Conservation (phyloP, 2,797 vertebrate species). For the Capromys pilorides region DNA sequence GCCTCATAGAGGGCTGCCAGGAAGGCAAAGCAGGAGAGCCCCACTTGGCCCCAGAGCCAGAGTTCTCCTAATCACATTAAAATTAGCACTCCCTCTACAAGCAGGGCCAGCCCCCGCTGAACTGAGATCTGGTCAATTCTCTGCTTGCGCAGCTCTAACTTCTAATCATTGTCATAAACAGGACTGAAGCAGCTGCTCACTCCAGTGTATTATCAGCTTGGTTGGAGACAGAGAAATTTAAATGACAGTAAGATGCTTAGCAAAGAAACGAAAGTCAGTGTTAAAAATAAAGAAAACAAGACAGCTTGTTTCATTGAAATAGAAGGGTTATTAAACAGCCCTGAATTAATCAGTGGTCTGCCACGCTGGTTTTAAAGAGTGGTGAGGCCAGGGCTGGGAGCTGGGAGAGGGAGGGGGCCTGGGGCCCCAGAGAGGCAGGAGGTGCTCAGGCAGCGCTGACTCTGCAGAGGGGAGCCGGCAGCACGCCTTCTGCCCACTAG, state of each 20-base stretch:
- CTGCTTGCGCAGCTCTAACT: constrained; percentile 46
- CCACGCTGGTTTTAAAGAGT: constrained; percentile 81
- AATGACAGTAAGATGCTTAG: constrained; percentile 87
- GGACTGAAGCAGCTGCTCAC: constrained; percentile 82
- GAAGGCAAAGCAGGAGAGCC: constrained; percentile 36
- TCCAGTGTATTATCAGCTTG: constrained; percentile 80
- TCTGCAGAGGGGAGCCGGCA: not conserved
- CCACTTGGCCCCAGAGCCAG: constrained; percentile 28
- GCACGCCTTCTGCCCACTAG: not conserved
- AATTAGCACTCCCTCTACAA: constrained; percentile 56
- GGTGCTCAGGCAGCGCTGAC: not conserved
- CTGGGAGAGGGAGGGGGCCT: constrained; percentile 30
- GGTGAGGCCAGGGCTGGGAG: constrained; percentile 63
- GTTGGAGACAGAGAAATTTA: constrained; percentile 82
- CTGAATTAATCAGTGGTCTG: constrained; percentile 88
- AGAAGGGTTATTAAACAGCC: constrained; percentile 88
- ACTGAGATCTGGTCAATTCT: constrained; percentile 64
- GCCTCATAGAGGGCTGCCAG: not conserved
- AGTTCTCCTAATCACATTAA: constrained; percentile 39
- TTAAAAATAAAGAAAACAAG: constrained; percentile 88
- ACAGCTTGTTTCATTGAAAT: constrained; percentile 88
- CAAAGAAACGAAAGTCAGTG: constrained; percentile 84
- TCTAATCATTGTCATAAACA: constrained; percentile 78
- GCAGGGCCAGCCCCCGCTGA: constrained; percentile 54
- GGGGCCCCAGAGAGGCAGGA: not conserved